A percentile compares a stretch with the other conserved stretches of the same genome.
Conservation (phyloP, 2,888 invertebrate species). For the Cheilosia vernalis region DNA sequence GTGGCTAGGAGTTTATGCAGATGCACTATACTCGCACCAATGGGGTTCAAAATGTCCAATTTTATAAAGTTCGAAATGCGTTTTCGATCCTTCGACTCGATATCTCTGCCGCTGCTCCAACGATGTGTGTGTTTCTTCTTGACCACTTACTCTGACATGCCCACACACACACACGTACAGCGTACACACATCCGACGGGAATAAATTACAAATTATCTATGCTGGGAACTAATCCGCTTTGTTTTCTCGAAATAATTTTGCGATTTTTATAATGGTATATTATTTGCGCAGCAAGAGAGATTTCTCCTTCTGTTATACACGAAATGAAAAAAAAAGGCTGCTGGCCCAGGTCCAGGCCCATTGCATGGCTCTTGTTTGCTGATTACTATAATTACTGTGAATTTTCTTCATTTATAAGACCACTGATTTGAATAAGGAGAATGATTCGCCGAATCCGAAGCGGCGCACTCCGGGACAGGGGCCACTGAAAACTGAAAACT, state of each 20-base stretch:
- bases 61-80: conserved; percentile 65
- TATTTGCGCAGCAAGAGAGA: conserved; percentile 58
- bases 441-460: conserved; percentile 65
- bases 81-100: conserved; percentile 61
- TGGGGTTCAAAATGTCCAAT: conserved; percentile 58
- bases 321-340: conserved; percentile 26
- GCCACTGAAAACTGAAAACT: conserved; percentile 1
- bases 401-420: conserved; percentile 77
- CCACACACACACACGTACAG: not conserved
- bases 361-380: conserved; percentile 72
- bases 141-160: conserved; percentile 57
- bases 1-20: not conserved
- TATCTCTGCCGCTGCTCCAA: not conserved
- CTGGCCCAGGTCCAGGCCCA: conserved; percentile 33
- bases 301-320: conserved; percentile 61
- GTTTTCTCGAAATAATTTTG: conserved; percentile 73
- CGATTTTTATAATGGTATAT: conserved; percentile 73
- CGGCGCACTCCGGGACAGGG: conserved; percentile 17
- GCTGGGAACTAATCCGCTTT: conserved; percentile 74
- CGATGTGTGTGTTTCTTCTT: conserved; percentile 44
- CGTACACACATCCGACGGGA: conserved; percentile 34
- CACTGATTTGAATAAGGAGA: conserved; percentile 74
- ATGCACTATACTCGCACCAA: conserved; percentile 4
- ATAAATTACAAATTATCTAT: conserved; percentile 73
- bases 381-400: conserved; percentile 81